phyloP scores from a whole-genome alignment of 2,113 vertebrate genomes.

The Megaceryle torquata region DNA sequence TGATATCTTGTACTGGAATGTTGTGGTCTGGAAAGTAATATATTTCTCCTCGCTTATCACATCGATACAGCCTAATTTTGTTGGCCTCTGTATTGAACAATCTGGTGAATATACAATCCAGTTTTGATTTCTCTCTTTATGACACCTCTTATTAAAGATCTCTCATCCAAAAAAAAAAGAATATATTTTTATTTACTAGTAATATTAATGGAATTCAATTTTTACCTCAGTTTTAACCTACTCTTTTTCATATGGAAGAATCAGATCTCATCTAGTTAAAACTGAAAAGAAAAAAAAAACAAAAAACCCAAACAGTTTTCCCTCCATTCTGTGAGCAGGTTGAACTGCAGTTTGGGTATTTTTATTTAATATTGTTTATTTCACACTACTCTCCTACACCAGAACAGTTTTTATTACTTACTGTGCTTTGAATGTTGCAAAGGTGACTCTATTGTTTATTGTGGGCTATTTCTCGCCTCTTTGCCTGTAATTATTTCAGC shows the following conservation, averaged over 20 bases:
- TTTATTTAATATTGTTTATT: not conserved
- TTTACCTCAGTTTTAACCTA: slow-evolving; percentile 28
- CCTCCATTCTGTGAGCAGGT: not conserved
- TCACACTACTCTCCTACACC: not conserved
- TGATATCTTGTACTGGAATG: not conserved
- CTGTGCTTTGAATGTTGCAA: not conserved
- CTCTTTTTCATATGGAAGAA: slow-evolving; percentile 14
- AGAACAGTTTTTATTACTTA: not conserved
- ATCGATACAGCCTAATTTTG: slow-evolving; percentile 31
- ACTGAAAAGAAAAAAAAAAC: not conserved
- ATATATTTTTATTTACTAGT: slow-evolving; percentile 19
- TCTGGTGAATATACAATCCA: not conserved
- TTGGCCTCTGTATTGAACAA: slow-evolving; percentile 27
- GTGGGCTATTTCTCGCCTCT: not conserved
- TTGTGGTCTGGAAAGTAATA: slow-evolving; percentile 22
- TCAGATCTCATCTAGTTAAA: not conserved
- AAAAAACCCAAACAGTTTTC: not conserved
- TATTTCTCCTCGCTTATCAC: slow-evolving; percentile 22
- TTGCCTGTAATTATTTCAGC: not conserved
- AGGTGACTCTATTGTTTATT: not conserved
- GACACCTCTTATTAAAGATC: slow-evolving; percentile 11
- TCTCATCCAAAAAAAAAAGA: slow-evolving; percentile 16
- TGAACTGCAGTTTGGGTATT: not conserved
- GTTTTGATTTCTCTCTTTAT: slow-evolving; percentile 45
- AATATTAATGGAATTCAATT: slow-evolving; percentile 26